Base-by-base conservation (phyloP, 2,797 vertebrate genomes). In the Xerus rutilus region DNA sequence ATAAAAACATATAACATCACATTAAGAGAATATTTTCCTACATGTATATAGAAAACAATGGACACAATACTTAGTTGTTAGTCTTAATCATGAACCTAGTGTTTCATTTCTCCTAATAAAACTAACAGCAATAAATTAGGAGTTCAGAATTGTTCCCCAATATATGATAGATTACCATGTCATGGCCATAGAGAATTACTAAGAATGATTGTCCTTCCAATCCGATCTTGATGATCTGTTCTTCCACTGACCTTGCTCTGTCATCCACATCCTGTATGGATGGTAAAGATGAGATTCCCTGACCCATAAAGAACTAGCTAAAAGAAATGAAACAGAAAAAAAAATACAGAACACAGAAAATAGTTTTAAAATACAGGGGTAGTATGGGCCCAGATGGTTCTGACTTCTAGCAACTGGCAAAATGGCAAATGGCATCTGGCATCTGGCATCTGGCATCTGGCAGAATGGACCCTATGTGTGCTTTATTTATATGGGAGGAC, bases 11-110 rank as follows among this genome's bases (percentile, higher is more conserved):
- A 89, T 2, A 13, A 65, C 43, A 86, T 88, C 52, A 86, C 10
- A 69, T 82, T 7, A 85, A 43, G 72, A 67, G n/a, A 90, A 10
- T 83, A 20, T 86, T 96, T 90, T 88, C n/a, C 25, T 49, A 78
- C 23, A 57, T 1, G 15, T 14, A 39, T 59, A 17, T 11, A 79
- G 28, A 69, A 45, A 43, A 93, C 13, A 59, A 39, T 11, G 73
- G 49, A 78, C 18, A 64, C 11, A n/a, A 43, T 21, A 9, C 4
- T 70, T 28, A 1, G 25, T 65, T 78, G 39, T 76, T 89, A 74
- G n/a, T 52, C 2, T 76, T 30, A 15, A 4, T 67, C 17, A 64
- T 11, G 79, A 79, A 23, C 15, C 17, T 39, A 25, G 8, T 13
- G 57, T 13, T 9, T 77, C 54, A 52, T 43, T 85, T n/a, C 74